Percentiles rank a stretch among this genome's conserved stretches.
These are phyloP conservation scores for Ovibos moschatus DNA, from an alignment of 2,113 vertebrate species.

Conservation along the genomic window DNA sequence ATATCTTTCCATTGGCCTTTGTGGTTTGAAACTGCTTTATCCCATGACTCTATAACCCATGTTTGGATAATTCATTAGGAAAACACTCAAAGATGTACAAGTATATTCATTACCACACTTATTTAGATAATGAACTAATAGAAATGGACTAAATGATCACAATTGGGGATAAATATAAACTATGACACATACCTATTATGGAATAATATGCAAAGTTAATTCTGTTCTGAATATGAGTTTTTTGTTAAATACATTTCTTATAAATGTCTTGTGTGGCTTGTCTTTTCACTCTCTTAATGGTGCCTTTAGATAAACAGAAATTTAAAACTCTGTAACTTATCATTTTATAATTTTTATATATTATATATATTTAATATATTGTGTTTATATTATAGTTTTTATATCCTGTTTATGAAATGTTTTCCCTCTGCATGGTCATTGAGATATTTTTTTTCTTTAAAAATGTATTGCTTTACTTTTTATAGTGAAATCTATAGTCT, in stretches of 20 bases:
- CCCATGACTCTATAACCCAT: background rate
- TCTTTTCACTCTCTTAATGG: background rate
- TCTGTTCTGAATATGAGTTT: background rate
- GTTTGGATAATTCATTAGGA: slow-evolving; percentile 2
- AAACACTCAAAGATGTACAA: background rate
- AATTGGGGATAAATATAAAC: background rate
- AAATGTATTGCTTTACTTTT: slow-evolving; percentile 12
- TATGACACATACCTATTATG: background rate
- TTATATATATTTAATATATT: background rate
- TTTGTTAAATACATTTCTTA: background rate
- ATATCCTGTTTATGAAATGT: background rate
- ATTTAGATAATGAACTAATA: background rate
- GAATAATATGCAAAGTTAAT: slow-evolving; percentile 4
- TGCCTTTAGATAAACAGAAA: background rate
- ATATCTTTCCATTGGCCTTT: background rate
- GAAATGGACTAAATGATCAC: background rate
- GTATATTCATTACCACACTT: background rate
- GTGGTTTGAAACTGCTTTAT: slow-evolving; percentile 31
- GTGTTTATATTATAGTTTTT: background rate
- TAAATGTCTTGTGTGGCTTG: background rate
- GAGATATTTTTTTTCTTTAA: background rate
- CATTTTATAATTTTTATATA: background rate
- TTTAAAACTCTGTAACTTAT: background rate
- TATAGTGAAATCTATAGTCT: background rate
- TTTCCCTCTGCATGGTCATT: background rate